Evolutionary conservation across 1,140 invertebrate species (phyloP), one percentile per base, ranked within the genome.

Genomic region (Zophobas atratus): DNA sequence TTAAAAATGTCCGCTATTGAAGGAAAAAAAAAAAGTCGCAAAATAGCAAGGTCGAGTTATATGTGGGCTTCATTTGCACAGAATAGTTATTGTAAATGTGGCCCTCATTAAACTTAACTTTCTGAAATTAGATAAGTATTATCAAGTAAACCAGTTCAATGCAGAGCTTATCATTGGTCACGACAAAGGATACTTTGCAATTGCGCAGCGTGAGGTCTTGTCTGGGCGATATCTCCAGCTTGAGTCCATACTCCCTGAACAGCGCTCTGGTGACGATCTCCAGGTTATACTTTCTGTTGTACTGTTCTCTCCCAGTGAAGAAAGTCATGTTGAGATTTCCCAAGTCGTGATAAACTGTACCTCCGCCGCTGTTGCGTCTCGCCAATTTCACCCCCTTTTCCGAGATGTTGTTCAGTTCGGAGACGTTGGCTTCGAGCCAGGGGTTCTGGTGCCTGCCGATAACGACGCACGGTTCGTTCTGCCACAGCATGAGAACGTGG

Each of bases 371-470:
- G 83, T 97, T 96, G 32, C 98, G 89, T 67, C 98, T 89, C 0
- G 93, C 98, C 20, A 99, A 81, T 1, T 90, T 86, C 55, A 98
- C 91, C 20, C 90, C 91, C 34, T 89, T 87, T 41, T 92, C 89
- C 56, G 89, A 85, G 33, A 94, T 81, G 41, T 88, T 88, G 1
- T 90, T 87, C 71, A 87, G 78, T 35, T 79, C 74, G 6, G 79
- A 48, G 0, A 96, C 86, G 85, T 98, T 95, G 1, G 94, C 92
- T 87, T 99, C 98, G 32, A 93, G 85, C 94, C 97, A 99, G 0
- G 97, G 96, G 88, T 99, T 99, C 86, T 99, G 98, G 88, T 99
- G 96, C 48, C 96, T 90, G 0, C 98, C 98, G 84, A 99, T 94
- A 0, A 99, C 97, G 60, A 99, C 95, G 85, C 95, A 95, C 0